Evolutionary conservation across 2,888 invertebrate species (phyloP), one percentile per base, ranked within the genome.

Genomic region (Heterodera filipjevi): DNA sequence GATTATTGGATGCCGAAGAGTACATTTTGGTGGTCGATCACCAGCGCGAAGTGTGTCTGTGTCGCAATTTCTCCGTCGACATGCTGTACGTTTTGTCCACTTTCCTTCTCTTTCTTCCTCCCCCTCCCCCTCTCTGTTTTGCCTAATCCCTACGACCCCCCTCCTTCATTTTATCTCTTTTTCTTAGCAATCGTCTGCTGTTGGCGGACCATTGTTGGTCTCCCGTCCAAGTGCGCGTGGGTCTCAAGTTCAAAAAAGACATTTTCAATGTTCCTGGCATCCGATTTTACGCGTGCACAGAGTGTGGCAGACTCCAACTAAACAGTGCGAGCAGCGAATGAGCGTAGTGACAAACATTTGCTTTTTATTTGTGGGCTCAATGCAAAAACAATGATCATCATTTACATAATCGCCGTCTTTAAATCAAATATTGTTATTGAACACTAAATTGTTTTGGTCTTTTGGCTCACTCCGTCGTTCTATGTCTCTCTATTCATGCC

Each of bases 111-210:
- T 53, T 49, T 5, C 6, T 22, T 14, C 49, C 49, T 22, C 16
- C 19, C 53, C 53, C 19, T 19, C 16, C 16, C 49, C 19, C 19
- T 22, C 53, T 53, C 22, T 22, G 8, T 39, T 2, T 39, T 53
- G 19, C 49, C 22, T 22, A 10, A 3, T 49, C 49, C 10, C 39
- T 53, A 14, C 19, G 19, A 53, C 14, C 22, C 22, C 22, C 19
- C 19, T 2, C 19, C 16, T 5, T 22, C 19, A 22, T 0, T 53
- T 53, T 22, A 22, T 19, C 14, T 44, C 1, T 6, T 59, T 59
- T 5, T 59, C 27, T 59, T 12, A 77, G 77, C 66, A 77, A 77
- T 72, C 44, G 73, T 32, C 53, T 77, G 30, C 19, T 77, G 27
- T 49, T 71, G 30, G 33, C 53, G 3, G 77, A 71, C 44, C 39